Evolutionary conservation across 2,797 vertebrate genomes (phyloP).

Genomic region (Acanthurus lineatus): DNA sequence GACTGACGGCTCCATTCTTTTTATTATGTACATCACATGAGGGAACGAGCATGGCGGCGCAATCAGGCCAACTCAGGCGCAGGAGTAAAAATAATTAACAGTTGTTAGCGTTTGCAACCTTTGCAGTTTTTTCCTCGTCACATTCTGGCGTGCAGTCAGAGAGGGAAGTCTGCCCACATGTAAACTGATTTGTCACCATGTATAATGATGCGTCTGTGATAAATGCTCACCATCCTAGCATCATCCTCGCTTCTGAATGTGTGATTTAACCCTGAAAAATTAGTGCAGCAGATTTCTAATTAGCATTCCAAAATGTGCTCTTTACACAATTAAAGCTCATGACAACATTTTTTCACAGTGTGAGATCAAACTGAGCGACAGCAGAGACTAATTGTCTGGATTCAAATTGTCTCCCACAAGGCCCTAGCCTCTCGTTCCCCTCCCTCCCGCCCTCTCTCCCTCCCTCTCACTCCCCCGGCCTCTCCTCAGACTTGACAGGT

Average conservation of each 20-base stretch:
- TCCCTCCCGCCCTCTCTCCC: background rate
- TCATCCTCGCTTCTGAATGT: constrained; percentile 55
- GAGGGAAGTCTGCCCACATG: constrained; percentile 63
- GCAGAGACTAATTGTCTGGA: constrained; percentile 75
- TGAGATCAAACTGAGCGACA: constrained; percentile 73
- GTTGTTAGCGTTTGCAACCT: constrained; percentile 75
- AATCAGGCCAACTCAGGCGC: constrained; percentile 56
- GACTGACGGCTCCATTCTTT: constrained; percentile 85
- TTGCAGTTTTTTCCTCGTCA: constrained; percentile 68
- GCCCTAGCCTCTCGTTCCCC: constrained; percentile 46
- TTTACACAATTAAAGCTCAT: constrained; percentile 75
- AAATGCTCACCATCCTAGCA: constrained; percentile 50
- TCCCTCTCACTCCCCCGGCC: background rate
- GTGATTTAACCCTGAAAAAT: constrained; percentile 73
- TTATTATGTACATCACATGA: constrained; percentile 77
- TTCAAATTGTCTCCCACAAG: constrained; percentile 70
- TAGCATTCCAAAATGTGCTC: constrained; percentile 74
- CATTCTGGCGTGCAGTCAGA: constrained; percentile 61
- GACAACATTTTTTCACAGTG: constrained; percentile 73
- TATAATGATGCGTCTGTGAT: constrained; percentile 68
- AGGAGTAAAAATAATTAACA: constrained; percentile 77
- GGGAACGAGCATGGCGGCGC: constrained; percentile 56
- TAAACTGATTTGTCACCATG: constrained; percentile 71
- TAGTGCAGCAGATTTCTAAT: constrained; percentile 66
- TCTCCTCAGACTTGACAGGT: constrained; percentile 63